Evolutionary conservation across 2,113 vertebrate species (phyloP).

Genomic region (Acanthochromis polyacanthus): DNA sequence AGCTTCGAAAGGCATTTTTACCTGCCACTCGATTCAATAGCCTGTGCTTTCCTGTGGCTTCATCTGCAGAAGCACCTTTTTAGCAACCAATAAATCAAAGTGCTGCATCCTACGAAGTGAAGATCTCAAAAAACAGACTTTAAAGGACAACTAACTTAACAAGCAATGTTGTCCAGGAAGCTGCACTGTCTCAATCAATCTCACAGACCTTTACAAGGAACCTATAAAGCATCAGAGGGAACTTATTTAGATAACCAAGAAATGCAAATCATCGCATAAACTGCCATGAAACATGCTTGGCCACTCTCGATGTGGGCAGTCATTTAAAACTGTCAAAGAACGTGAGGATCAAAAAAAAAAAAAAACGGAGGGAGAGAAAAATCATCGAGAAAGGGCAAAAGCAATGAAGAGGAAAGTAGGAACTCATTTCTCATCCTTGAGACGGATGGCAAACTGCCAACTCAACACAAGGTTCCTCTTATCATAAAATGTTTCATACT

Average conservation of each 20-base stretch:
- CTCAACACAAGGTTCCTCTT: conserved; percentile 33
- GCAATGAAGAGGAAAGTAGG: conserved; percentile 26
- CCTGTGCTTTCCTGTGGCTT: conserved; percentile 55
- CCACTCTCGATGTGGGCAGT: conserved; percentile 20
- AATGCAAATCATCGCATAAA: conserved; percentile 24
- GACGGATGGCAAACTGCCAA: conserved; percentile 46
- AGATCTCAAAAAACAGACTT: conserved; percentile 15
- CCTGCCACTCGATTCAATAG: conserved; percentile 61
- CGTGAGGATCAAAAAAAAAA: background rate
- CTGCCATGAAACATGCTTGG: background rate
- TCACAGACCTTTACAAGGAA: conserved; percentile 22
- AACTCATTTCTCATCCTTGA: conserved; percentile 36
- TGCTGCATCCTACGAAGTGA: conserved; percentile 10
- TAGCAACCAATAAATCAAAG: conserved; percentile 68
- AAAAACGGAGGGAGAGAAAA: background rate
- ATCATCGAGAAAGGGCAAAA: conserved; percentile 40
- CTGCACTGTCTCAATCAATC: conserved; percentile 30
- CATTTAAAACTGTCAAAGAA: conserved; percentile 38
- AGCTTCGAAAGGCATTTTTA: conserved; percentile 62
- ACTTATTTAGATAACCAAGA: conserved; percentile 16
- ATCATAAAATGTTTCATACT: conserved; percentile 43
- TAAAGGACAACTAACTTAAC: conserved; percentile 49
- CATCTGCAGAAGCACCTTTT: conserved; percentile 64
- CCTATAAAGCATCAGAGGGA: conserved; percentile 4
- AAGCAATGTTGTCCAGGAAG: conserved; percentile 25